These are phyloP conservation scores for Halcyon leucocephala DNA, from an alignment of 2,797 vertebrate genomes.

Conservation along the genomic window DNA sequence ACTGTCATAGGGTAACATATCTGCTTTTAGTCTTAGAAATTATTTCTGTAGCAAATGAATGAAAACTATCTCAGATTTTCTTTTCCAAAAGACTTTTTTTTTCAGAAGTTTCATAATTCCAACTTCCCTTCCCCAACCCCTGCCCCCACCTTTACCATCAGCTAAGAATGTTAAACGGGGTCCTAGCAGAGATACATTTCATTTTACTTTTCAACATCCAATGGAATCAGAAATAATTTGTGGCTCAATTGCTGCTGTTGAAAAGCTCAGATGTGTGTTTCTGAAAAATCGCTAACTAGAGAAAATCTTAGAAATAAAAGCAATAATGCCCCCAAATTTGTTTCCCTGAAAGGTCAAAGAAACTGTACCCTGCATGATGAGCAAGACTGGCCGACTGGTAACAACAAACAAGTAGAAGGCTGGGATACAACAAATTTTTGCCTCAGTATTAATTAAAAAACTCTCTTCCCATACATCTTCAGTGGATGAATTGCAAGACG, in stretches of 20 bases:
- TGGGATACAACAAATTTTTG: no score
- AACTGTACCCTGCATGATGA: no score
- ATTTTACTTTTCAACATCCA: neutral
- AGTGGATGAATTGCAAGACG: no score
- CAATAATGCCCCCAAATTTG: neutral
- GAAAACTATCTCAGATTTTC: neutral
- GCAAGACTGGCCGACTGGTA: no score
- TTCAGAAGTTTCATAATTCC: neutral
- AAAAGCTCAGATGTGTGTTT: neutral
- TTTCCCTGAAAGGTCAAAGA: no score
- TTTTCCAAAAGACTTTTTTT: neutral
- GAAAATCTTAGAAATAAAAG: neutral
- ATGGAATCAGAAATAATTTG: neutral
- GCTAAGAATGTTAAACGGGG: neutral
- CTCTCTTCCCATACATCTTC: no score
- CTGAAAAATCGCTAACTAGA: neutral
- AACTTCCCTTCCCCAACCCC: no score
- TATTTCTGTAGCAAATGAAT: neutral
- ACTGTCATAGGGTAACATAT: neutral
- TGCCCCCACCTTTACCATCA: no score
- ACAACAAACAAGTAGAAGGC: no score
- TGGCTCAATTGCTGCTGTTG: neutral
- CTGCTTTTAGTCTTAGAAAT: neutral
- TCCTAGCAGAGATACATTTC: neutral
- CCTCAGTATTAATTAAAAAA: no score